phyloP scores from a whole-genome alignment of 1,140 invertebrate genomes.

The Octopus sinensis region DNA sequence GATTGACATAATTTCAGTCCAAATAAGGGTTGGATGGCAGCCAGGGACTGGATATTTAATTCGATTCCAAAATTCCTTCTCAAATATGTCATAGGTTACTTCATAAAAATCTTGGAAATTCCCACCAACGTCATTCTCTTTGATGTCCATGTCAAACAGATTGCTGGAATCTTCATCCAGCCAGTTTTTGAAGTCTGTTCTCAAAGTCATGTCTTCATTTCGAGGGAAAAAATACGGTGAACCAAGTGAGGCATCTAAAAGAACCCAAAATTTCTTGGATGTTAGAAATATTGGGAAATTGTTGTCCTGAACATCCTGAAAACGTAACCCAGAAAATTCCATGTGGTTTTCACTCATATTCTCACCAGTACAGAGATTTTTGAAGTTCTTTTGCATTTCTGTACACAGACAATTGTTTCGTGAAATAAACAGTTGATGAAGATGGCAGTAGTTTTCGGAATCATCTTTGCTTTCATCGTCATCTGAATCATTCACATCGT shows the following conservation, averaged over 20 bases:
- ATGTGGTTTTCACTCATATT: constrained; percentile 25
- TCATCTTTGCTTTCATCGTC: neutral
- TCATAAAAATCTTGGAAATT: constrained; percentile 18
- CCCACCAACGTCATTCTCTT: constrained; percentile 23
- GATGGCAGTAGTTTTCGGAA: constrained; percentile 9
- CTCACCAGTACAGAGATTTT: constrained; percentile 38
- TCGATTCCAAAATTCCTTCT: constrained; percentile 41
- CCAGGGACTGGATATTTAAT: constrained; percentile 37
- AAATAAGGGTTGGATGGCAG: constrained; percentile 44
- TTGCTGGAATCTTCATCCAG: constrained; percentile 36
- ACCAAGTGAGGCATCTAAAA: constrained; percentile 43
- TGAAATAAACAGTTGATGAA: constrained; percentile 50
- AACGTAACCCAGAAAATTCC: constrained; percentile 29
- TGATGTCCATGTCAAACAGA: constrained; percentile 25
- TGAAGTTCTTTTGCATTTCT: constrained; percentile 51
- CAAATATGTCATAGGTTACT: constrained; percentile 49
- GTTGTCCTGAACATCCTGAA: constrained; percentile 35
- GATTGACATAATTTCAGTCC: constrained; percentile 51
- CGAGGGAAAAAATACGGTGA: constrained; percentile 37
- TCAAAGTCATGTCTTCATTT: constrained; percentile 38
- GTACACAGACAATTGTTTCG: constrained; percentile 49
- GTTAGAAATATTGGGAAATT: constrained; percentile 44
- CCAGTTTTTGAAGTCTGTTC: constrained; percentile 38
- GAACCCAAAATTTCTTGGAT: constrained; percentile 38
- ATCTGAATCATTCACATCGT: neutral